Percentiles rank a stretch among this genome's conserved stretches.
Conservation (phyloP, 2,888 invertebrate species). For the Apotomis capreana region DNA sequence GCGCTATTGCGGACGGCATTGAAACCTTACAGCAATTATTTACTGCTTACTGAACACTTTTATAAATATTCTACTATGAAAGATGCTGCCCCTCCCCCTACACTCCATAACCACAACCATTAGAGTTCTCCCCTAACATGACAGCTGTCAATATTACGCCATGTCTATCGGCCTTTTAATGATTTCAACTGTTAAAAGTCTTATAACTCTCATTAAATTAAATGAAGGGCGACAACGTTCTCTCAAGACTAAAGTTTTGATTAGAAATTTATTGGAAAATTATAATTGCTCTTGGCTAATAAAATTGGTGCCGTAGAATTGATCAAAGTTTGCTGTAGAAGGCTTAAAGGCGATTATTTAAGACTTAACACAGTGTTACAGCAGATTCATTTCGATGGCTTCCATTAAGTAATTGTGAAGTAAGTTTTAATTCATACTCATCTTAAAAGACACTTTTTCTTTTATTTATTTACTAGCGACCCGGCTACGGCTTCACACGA, state of each 20-base stretch:
- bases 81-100: no score
- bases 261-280: conserved; percentile 39
- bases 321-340: conserved; percentile 12
- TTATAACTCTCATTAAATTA: conserved; percentile 18
- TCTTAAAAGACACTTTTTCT: no score
- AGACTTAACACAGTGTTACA: not conserved
- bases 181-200: conserved; percentile 10
- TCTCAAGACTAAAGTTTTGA: conserved; percentile 29
- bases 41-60: no score
- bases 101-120: no score
- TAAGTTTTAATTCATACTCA: no score
- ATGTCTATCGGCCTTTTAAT: not conserved
- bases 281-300: conserved; percentile 32
- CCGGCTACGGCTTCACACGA: no score
- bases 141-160: not conserved
- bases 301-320: conserved; percentile 18
- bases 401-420: not conserved
- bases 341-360: conserved; percentile 20
- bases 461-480: no score
- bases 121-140: not conserved
- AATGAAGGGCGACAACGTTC: conserved; percentile 21
- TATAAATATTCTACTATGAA: no score
- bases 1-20: no score
- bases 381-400: not conserved
- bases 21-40: no score